These are phyloP conservation scores for Drosophila erecta DNA, from an alignment of 1,140 invertebrate genomes.

Conservation along the genomic window DNA sequence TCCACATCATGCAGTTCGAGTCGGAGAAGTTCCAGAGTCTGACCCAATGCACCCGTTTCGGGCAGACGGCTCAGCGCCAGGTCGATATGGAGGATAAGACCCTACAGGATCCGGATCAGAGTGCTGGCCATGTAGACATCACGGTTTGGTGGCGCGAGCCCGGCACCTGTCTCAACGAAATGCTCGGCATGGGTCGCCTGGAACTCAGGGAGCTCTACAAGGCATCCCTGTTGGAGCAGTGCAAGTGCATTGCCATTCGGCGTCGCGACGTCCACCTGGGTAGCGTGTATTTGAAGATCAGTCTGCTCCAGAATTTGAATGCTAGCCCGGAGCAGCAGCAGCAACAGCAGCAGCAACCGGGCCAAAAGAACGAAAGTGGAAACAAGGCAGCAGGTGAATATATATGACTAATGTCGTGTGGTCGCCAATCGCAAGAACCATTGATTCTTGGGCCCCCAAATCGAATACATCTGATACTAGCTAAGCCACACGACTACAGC, in stretches of 20 bases:
- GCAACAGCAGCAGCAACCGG: slow-evolving; percentile 25
- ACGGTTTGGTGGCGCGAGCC: slow-evolving; percentile 83
- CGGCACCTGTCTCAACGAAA: slow-evolving; percentile 78
- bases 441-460: slow-evolving; percentile 37
- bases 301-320: slow-evolving; percentile 41
- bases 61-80: slow-evolving; percentile 66
- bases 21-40: slow-evolving; percentile 80
- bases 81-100: slow-evolving; percentile 43
- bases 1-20: slow-evolving; percentile 81
- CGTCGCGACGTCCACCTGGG: slow-evolving; percentile 69
- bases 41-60: slow-evolving; percentile 81
- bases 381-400: slow-evolving; percentile 73
- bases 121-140: slow-evolving; percentile 64
- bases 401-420: slow-evolving; percentile 74
- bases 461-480: slow-evolving; percentile 33
- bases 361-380: slow-evolving; percentile 48
- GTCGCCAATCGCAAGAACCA: slow-evolving; percentile 57
- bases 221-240: slow-evolving; percentile 74
- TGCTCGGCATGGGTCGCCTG: slow-evolving; percentile 74
- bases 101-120: slow-evolving; percentile 27
- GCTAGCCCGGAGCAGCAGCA: slow-evolving; percentile 31
- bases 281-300: slow-evolving; percentile 77
- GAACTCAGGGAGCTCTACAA: slow-evolving; percentile 70
- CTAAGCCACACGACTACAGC: slow-evolving; percentile 35
- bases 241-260: slow-evolving; percentile 72